Evolutionary conservation across 2,797 vertebrate species (phyloP).

Genomic region (Epinephelus malabaricus): DNA sequence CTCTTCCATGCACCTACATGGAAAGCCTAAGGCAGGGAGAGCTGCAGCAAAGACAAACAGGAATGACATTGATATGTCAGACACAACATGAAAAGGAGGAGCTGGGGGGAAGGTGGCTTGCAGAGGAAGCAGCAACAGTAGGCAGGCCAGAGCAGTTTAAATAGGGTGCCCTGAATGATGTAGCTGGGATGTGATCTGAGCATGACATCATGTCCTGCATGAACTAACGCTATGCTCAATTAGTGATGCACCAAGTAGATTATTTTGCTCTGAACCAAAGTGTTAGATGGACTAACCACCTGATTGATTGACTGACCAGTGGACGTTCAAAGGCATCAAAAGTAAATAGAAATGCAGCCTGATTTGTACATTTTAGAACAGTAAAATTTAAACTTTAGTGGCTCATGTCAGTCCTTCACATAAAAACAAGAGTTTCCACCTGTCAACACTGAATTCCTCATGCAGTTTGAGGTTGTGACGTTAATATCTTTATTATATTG

Average conservation of each 20-base stretch:
- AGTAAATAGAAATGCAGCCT: neutral
- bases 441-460: neutral
- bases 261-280: conserved; percentile 6
- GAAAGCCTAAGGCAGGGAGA: too few relatives aligned
- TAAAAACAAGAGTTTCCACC: neutral
- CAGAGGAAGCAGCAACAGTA: too few relatives aligned
- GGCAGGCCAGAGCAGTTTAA: too few relatives aligned
- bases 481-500: conserved; percentile 21
- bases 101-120: too few relatives aligned
- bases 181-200: too few relatives aligned
- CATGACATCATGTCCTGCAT: too few relatives aligned
- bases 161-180: too few relatives aligned
- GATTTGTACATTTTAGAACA: neutral
- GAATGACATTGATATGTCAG: too few relatives aligned
- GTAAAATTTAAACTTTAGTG: neutral
- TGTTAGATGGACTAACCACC: neutral
- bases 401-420: neutral
- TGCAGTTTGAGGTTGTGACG: neutral
- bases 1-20: too few relatives aligned
- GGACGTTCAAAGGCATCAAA: neutral
- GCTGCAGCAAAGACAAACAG: neutral
- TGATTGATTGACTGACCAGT: neutral
- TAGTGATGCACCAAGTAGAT: neutral
- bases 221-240: too few relatives aligned
- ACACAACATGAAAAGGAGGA: too few relatives aligned